Conservation (phyloP, 2,888 invertebrate genomes). For the Sinopyrophorus schimmeli region DNA sequence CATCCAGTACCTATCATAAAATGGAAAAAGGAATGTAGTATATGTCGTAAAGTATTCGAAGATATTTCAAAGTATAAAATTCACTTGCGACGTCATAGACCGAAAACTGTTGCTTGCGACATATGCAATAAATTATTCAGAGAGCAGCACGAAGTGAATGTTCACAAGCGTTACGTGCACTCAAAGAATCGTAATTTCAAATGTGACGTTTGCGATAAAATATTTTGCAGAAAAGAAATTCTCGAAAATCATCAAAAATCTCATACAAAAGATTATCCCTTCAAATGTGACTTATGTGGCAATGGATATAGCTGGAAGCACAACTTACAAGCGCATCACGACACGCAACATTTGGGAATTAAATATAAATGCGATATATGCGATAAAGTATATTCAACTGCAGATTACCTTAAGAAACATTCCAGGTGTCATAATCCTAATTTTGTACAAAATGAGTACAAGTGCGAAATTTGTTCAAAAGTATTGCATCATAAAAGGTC, state of each 20-base stretch:
- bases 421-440: slow-evolving; percentile 26
- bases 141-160: slow-evolving; percentile 2
- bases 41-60: slow-evolving; percentile 61
- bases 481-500: slow-evolving; percentile 3
- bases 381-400: slow-evolving; percentile 56
- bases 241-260: slow-evolving; percentile 41
- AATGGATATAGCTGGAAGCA: slow-evolving; percentile 12
- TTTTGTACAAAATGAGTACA: slow-evolving; percentile 25
- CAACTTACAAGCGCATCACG: slow-evolving; percentile 48
- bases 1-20: too few relatives aligned
- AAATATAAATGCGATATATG: slow-evolving; percentile 58
- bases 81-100: slow-evolving; percentile 6
- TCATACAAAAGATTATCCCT: slow-evolving; percentile 36
- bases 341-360: slow-evolving; percentile 55
- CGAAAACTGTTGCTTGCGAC: slow-evolving; percentile 6
- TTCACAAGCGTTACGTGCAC: slow-evolving; percentile 5
- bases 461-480: slow-evolving; percentile 35
- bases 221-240: slow-evolving; percentile 59
- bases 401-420: slow-evolving; percentile 33
- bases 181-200: slow-evolving; percentile 47
- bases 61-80: slow-evolving; percentile 30
- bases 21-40: too few relatives aligned
- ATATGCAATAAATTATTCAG: slow-evolving; percentile 6
- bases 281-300: slow-evolving; percentile 27
- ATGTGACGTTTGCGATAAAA: slow-evolving; percentile 58